Conservation (phyloP, 1,140 invertebrate genomes). For the Campoletis sonorensis region DNA sequence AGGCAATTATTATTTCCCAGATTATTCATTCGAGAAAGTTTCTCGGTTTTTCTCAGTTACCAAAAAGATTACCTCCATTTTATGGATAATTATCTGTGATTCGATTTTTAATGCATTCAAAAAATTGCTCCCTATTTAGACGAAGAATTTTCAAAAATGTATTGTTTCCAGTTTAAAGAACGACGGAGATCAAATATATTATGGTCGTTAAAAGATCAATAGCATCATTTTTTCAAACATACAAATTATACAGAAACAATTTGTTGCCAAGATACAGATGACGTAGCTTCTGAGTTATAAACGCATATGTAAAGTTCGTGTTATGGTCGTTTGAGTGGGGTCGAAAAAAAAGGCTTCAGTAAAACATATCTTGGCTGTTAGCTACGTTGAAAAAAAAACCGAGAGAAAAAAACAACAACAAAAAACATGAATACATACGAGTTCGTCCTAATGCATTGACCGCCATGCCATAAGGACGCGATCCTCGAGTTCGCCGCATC, state of each 20-base stretch:
- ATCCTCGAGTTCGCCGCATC: constrained; percentile 2
- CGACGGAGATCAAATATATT: background rate
- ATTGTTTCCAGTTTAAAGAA: no score
- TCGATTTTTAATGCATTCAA: no score
- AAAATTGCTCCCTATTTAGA: no score
- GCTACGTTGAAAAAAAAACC: constrained; percentile 47
- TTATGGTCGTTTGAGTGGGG: constrained; percentile 52
- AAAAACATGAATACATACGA: constrained; percentile 46
- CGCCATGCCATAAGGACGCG: constrained; percentile 53
- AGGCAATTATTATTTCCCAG: no score
- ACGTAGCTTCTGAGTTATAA: constrained; percentile 72
- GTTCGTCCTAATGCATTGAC: constrained; percentile 57
- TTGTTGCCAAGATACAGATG: constrained; percentile 64
- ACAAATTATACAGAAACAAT: constrained; percentile 58
- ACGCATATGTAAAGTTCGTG: constrained; percentile 62
- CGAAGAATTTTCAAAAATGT: no score
- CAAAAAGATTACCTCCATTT: no score
- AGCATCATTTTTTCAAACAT: constrained; percentile 32
- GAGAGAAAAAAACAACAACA: background rate
- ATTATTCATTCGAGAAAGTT: no score
- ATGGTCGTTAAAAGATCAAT: background rate
- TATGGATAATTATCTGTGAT: no score
- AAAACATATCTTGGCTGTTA: constrained; percentile 44
- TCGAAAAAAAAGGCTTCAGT: constrained; percentile 5
- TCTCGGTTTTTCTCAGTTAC: no score